Base-by-base conservation (phyloP, 1,140 invertebrate species). In the Temnothorax nylanderi region DNA sequence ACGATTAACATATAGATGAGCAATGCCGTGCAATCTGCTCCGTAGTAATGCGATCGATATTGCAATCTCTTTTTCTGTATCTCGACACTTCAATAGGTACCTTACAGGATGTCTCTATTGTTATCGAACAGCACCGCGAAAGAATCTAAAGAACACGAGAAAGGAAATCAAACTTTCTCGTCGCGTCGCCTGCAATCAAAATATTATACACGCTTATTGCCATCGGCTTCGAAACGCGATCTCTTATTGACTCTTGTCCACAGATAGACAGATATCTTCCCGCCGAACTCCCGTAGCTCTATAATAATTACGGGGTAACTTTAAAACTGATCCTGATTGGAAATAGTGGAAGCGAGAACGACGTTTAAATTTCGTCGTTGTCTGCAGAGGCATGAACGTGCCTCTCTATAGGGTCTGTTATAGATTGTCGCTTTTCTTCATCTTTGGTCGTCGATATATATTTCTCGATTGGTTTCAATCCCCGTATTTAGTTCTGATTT, bases 151-250 rank as follows among this genome's bases (percentile, higher is more conserved):
- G 37, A 58, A 67, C 67, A 21, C 75, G 75, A 81, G 88, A 87
- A 89, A 89, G 84, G 89, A 89, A 87, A 87, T 64, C 16, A 58
- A 87, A 87, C 88, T 90, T 90, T 90, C 88, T 86, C 88, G 69
- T 32, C 21, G 47, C 65, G 37, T 69, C 65, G 54, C 41, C 32
- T 49, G 54, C 60, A 89, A 87, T 89, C 77, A 87, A 90, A 89
- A 87, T 87, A 87, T 90, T 78, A 84, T 87, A 87, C 76, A 72
- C 69, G 72, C 77, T 54, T 56, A 26, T 69, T 77, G 18, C 49
- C 11, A 3, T 67, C 56, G 60, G 51, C 74, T 74, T 26, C 60
- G 47, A 80, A 88, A 86, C 10, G 51, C 76, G 34, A 89, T 87
- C 84, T 72, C 76, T 11, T 51, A 54, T 78, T 78, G 85, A 81